Evolutionary conservation across 2,797 vertebrate genomes (phyloP).

Genomic region (Phyllotis vaccarum): DNA sequence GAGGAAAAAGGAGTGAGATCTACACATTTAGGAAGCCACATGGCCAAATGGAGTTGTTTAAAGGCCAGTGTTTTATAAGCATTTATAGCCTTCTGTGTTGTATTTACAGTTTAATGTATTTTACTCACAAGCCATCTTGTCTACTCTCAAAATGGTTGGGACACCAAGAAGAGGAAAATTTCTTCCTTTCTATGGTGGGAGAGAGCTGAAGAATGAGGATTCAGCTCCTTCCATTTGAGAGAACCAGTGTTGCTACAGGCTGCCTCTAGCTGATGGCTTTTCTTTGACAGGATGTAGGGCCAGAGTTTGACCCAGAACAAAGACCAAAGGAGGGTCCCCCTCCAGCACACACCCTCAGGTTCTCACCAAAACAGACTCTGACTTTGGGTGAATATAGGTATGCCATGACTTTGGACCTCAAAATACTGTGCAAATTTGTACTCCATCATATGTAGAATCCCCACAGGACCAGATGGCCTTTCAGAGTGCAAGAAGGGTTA

Average conservation of each 20-base stretch:
- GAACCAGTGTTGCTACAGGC: neutral
- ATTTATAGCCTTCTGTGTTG: neutral
- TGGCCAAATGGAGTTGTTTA: conserved; percentile 22
- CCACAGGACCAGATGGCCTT: neutral
- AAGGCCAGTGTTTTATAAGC: conserved; percentile 1
- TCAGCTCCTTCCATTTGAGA: conserved; percentile 11
- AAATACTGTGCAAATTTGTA: neutral
- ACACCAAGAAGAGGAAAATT: neutral
- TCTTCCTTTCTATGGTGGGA: neutral
- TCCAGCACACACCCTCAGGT: neutral
- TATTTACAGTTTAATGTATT: conserved; percentile 32
- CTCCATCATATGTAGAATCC: neutral
- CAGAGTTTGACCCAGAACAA: neutral
- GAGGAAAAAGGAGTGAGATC: neutral
- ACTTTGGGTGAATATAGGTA: neutral
- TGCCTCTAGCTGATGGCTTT: neutral
- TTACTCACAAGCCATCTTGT: neutral
- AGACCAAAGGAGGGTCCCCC: neutral
- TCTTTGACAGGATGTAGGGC: neutral
- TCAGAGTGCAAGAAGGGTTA: neutral
- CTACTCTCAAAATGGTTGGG: neutral
- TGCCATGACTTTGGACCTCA: neutral
- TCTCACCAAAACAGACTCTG: neutral
- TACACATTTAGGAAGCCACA: neutral
- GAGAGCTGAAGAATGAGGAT: neutral